Base-by-base conservation (phyloP, 2,888 invertebrate species). In the Tribolium freemani region DNA sequence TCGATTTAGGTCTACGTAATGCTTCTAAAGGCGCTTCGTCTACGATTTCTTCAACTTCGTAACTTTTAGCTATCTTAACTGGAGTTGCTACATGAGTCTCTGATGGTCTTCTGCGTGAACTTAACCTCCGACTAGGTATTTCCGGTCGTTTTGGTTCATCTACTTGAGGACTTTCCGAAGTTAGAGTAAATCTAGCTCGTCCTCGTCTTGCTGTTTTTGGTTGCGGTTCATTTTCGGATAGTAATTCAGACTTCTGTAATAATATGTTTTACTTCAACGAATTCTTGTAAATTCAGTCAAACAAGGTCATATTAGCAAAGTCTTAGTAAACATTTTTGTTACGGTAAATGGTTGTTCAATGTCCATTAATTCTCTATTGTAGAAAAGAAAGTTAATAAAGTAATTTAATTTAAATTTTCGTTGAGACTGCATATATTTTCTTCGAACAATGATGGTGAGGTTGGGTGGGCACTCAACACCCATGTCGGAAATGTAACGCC, bases 1-100 rank as follows among this genome's bases (percentile, higher is more conserved):
- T 86, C 75, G 84, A 77, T 10, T 38, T 38, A 8, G 78, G 76
- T 71, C 80, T 79, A 57, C 76, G 76, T 10, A 77, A 76, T 2
- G 81, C 75, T 64, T 83, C 82, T 69, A 81, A 78, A 11, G 85
- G 84, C 57, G 83, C 80, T 51, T 87, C 86, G 61, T 87, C 85
- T 5, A 86, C 71, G 3, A 80, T 61, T 81, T 86, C 86, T 76
- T 84, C 77, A n/a, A 86, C 86, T 77, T 85, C 85, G 68, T 86
- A 86, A 5, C 73, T 45, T 70, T 73, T 76, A 26, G 3, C 5
- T 26, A 26, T 72, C 16, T 11, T 48, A 11, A 11, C 51, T 44
- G 13, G 61, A 56, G 45, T 57, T 26, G 48, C 50, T 68, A 54
- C 63, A 58, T 20, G 38, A 48, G 8, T 46, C 8, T 61, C 70